Evolutionary conservation across 2,888 invertebrate genomes (phyloP).

Genomic region (Lasioglossum morio): DNA sequence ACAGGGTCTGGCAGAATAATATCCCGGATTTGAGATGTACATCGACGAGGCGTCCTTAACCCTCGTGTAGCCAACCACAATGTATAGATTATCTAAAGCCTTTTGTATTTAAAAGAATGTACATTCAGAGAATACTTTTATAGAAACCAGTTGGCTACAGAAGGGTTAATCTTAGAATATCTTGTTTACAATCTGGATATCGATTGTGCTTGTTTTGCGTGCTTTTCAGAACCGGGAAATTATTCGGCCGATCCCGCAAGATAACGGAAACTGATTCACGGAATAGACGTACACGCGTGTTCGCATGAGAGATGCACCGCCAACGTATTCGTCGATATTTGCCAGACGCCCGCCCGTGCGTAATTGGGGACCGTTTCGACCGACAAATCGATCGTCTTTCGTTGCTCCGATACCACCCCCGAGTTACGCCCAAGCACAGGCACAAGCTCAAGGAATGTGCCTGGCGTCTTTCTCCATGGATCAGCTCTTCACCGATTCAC

Average conservation of each 20-base stretch:
- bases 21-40: constrained; percentile 1
- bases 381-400: constrained; percentile 47
- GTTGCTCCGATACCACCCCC: constrained; percentile 63
- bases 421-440: constrained; percentile 63
- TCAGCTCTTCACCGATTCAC: constrained; percentile 49
- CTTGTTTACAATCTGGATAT: not conserved
- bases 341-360: constrained; percentile 11
- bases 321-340: constrained; percentile 64
- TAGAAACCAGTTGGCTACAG: too few relatives aligned
- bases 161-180: not conserved
- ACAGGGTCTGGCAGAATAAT: constrained; percentile 6
- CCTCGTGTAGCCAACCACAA: too few relatives aligned
- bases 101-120: too few relatives aligned
- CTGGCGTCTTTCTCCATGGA: constrained; percentile 60
- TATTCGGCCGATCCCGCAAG: not conserved
- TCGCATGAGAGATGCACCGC: constrained; percentile 58
- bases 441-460: constrained; percentile 46
- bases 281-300: constrained; percentile 21
- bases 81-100: too few relatives aligned
- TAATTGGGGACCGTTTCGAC: constrained; percentile 36
- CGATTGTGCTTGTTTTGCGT: not conserved
- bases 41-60: not conserved
- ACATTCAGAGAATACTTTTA: too few relatives aligned
- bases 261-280: constrained; percentile 21
- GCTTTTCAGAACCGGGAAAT: not conserved